Percentiles rank a stretch among this genome's conserved stretches.
These are phyloP conservation scores for Chloropsis cyanopogon DNA, from an alignment of 2,113 vertebrate genomes.

Conservation along the genomic window DNA sequence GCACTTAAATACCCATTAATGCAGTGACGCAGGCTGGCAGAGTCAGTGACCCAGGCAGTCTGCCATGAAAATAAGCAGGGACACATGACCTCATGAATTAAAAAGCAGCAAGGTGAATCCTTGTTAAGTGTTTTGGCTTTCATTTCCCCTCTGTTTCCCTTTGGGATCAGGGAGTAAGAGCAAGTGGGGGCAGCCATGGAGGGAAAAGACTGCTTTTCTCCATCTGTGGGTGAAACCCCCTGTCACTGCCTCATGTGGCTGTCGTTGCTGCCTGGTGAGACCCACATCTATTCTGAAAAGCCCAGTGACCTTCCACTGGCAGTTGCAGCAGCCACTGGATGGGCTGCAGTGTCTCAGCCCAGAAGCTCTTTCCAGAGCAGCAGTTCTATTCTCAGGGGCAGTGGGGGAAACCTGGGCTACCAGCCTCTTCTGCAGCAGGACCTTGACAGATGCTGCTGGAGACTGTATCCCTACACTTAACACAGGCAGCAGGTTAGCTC, in stretches of 20 bases:
- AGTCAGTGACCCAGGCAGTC: conserved; percentile 18
- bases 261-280: neutral
- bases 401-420: neutral
- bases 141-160: neutral
- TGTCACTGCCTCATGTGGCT: neutral
- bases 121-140: neutral
- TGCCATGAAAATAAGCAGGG: neutral
- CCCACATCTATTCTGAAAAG: neutral
- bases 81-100: conserved; percentile 13
- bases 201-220: neutral
- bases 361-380: neutral
- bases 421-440: neutral
- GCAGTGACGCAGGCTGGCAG: conserved; percentile 3
- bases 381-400: neutral
- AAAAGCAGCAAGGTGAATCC: conserved; percentile 2
- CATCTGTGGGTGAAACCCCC: neutral
- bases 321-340: neutral
- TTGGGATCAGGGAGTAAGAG: neutral
- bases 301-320: neutral
- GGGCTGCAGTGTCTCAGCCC: neutral
- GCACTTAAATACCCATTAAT: conserved; percentile 10
- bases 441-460: neutral
- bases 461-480: accelerated
- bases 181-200: neutral
- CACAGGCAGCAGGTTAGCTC: neutral